Evolutionary conservation across 2,888 invertebrate genomes (phyloP), one percentile per base, ranked within the genome.

Genomic region (Cataglyphis livida): DNA sequence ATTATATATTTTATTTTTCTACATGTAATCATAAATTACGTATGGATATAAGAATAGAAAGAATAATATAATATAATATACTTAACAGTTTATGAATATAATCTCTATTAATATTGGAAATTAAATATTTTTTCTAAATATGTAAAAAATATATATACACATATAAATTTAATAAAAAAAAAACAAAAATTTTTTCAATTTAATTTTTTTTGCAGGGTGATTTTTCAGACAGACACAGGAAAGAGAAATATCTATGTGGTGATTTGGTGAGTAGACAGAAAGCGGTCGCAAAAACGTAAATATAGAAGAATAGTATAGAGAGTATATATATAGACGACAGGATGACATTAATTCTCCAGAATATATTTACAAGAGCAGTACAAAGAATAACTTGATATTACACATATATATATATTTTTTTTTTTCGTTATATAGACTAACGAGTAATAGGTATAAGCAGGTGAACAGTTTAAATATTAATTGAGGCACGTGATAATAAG

Each of bases 401-500:
- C 91, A 93, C 92, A 90, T 91, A 92, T 89, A 90, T 91, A 92
- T 89, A 90, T 89, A 88, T 89, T 35, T 4, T 35, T 4, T 35
- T 6, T 35, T 6, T 35, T 89, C 85, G 85, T 91, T 92, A 91
- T 90, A 91, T 91, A 91, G 82, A 91, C 91, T 91, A 90, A 90
- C 91, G 88, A 89, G 90, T 92, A 90, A 87, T 91, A 92, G 90
- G 87, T 91, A 79, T 79, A 92, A 93, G 93, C 92, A 89, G 90
- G 92, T 93, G 92, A 93, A 93, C 89, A 91, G 90, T 93, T 93
- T 92, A 92, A 90, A 91, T 90, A 92, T 93, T 92, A 92, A 92
- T 93, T 87, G 92, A 93, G 93, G 93, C 93, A 93, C 93, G 93
- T 92, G 93, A 93, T 92, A 91, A 91, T 93, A 93, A 93, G 93